phyloP scores from a whole-genome alignment of 2,888 invertebrate genomes.

The Cataglyphis rosenhaueri region DNA sequence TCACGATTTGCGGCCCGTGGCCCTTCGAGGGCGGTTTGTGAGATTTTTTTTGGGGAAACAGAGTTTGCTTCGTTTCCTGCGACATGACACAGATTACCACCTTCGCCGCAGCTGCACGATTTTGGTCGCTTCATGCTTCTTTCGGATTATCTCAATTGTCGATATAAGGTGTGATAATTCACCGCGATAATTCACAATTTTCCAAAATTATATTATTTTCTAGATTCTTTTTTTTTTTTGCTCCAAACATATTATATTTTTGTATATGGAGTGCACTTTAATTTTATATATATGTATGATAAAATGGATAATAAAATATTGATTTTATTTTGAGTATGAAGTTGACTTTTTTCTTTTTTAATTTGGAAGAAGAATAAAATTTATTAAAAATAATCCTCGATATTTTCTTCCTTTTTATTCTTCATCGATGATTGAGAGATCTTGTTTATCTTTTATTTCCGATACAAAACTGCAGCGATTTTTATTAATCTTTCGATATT shows the following conservation, averaged over 20 bases:
- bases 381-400: not conserved
- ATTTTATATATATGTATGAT: not conserved
- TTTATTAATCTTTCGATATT: conserved; percentile 46
- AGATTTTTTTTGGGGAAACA: conserved; percentile 77
- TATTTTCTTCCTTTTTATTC: conserved; percentile 36
- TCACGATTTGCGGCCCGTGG: conserved; percentile 47
- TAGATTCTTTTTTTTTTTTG: not conserved
- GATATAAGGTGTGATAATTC: conserved; percentile 2
- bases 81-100: conserved; percentile 72
- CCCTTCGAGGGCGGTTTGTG: conserved; percentile 63
- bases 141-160: conserved; percentile 44
- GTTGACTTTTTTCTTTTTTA: not conserved
- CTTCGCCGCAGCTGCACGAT: conserved; percentile 73
- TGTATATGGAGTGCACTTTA: not conserved
- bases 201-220: not conserved
- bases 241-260: not conserved
- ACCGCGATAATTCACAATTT: not conserved
- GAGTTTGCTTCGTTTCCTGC: conserved; percentile 73
- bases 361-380: conserved; percentile 6
- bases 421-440: conserved; percentile 55
- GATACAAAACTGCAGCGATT: conserved; percentile 53
- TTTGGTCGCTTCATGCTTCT: conserved; percentile 66
- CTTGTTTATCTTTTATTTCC: conserved; percentile 30
- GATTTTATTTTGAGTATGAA: not conserved
- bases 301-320: not conserved